phyloP scores from a whole-genome alignment of 2,888 invertebrate genomes.

The Noctua fimbriata region DNA sequence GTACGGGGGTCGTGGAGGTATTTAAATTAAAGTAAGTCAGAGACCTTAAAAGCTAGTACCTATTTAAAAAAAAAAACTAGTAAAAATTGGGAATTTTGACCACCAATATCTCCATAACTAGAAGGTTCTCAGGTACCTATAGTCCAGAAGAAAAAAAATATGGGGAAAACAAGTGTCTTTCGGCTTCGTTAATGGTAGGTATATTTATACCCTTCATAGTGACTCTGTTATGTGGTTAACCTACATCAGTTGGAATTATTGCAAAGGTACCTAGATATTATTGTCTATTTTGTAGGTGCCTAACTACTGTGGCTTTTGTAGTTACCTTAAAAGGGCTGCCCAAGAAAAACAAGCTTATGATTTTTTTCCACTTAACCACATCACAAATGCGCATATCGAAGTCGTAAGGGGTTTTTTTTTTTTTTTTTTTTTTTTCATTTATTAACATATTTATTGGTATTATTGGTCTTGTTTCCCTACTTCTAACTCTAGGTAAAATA shows the following conservation, averaged over 20 bases:
- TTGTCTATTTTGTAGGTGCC: not conserved
- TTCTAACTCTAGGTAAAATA: not conserved
- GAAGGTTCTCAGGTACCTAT: too few species aligned
- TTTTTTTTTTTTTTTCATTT: too few species aligned
- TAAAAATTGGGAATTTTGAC: too few species aligned
- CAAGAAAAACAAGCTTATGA: not conserved
- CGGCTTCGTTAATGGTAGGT: too few species aligned
- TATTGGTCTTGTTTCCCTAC: not conserved
- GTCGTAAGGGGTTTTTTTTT: slow-evolving; percentile 1
- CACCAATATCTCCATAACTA: too few species aligned
- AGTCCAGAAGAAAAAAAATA: too few species aligned
- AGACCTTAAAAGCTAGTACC: too few species aligned
- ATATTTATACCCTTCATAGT: too few species aligned
- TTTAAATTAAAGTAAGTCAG: too few species aligned
- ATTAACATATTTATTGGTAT: not conserved
- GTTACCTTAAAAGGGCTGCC: not conserved
- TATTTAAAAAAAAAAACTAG: too few species aligned
- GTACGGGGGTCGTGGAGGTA: too few species aligned
- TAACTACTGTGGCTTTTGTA: not conserved
- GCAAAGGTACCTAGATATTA: not conserved
- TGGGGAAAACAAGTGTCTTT: too few species aligned
- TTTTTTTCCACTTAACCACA: slow-evolving; percentile 20
- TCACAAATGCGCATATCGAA: not conserved
- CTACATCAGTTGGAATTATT: not conserved
- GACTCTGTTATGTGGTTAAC: not conserved